Percentiles rank a stretch among this genome's conserved stretches.
phyloP scores from a whole-genome alignment of 1,140 invertebrate genomes.

The Hirudo medicinalis region DNA sequence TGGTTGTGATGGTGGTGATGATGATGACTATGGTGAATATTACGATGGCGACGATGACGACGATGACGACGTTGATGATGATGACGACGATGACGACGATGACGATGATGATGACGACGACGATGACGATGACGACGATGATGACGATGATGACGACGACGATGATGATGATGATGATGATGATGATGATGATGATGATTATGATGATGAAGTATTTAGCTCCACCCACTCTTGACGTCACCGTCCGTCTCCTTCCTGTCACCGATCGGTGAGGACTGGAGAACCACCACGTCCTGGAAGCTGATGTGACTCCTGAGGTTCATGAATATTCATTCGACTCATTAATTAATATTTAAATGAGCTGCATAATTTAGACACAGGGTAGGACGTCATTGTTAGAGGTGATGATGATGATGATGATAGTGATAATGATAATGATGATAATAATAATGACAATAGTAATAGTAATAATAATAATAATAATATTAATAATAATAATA shows the following conservation, averaged over 20 bases:
- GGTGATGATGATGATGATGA: too few species aligned
- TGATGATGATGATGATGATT: slow-evolving; percentile 8
- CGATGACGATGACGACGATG: neutral
- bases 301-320: slow-evolving; percentile 6
- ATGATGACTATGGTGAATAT: too few species aligned
- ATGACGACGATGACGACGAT: slow-evolving; percentile 10
- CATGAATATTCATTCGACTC: neutral
- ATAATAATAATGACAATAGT: neutral
- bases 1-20: too few species aligned
- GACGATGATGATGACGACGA: neutral
- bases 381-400: neutral
- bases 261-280: neutral
- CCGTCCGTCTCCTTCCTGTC: neutral
- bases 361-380: too few species aligned
- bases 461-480: slow-evolving; percentile 5
- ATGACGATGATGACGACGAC: slow-evolving; percentile 7
- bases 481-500: neutral
- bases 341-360: too few species aligned
- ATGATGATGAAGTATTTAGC: neutral
- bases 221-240: neutral
- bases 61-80: too few species aligned
- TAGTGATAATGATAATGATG: neutral
- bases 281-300: slow-evolving; percentile 2
- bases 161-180: slow-evolving; percentile 16
- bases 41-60: too few species aligned